Evolutionary conservation across 1,140 invertebrate species (phyloP).

Genomic region (Leptinotarsa lineolata): DNA sequence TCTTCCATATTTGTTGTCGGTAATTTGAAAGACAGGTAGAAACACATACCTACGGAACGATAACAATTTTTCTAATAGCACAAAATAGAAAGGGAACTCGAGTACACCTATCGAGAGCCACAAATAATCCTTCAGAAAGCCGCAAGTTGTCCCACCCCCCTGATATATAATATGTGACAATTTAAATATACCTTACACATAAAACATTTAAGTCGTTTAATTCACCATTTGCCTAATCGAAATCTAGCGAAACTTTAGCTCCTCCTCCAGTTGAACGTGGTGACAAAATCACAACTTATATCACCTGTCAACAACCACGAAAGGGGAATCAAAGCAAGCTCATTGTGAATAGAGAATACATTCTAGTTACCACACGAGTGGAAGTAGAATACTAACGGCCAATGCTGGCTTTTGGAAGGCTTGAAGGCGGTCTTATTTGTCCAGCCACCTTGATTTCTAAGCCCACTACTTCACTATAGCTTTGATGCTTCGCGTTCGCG

Average conservation of each 20-base stretch:
- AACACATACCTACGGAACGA: no score
- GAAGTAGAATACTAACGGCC: conserved; percentile 38
- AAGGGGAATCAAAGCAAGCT: conserved; percentile 33
- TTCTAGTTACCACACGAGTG: conserved; percentile 22
- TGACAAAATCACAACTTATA: conserved; percentile 30
- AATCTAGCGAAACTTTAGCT: conserved; percentile 12
- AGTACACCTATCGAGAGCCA: no score
- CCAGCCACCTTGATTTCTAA: conserved; percentile 32
- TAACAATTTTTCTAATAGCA: no score
- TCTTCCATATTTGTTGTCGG: no score
- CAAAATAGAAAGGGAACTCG: no score
- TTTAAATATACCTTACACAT: no score
- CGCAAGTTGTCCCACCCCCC: no score
- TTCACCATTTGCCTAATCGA: conserved; percentile 6
- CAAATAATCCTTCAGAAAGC: no score
- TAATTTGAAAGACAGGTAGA: no score
- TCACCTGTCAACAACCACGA: conserved; percentile 22
- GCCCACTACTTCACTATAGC: conserved; percentile 39
- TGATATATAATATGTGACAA: no score
- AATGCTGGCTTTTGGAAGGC: conserved; percentile 28
- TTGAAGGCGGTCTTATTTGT: conserved; percentile 35
- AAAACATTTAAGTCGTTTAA: neutral
- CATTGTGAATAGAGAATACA: conserved; percentile 26
- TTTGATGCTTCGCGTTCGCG: conserved; percentile 30
- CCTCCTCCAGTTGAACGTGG: conserved; percentile 29